Conservation (phyloP, 1,140 invertebrate species). For the Periplaneta americana region DNA sequence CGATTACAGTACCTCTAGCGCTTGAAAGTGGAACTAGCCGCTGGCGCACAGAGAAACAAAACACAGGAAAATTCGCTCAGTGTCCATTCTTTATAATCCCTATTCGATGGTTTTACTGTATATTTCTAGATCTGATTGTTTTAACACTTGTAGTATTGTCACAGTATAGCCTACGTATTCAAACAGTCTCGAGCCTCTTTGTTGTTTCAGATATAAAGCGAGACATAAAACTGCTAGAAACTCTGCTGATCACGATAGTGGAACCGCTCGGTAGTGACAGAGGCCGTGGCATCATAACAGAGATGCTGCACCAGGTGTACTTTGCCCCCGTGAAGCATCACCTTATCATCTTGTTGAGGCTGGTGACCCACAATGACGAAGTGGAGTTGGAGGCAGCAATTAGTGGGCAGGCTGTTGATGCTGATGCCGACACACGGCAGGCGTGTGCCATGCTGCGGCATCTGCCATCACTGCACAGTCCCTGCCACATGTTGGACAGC, state of each 20-base stretch:
- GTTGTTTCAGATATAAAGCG: slow-evolving; percentile 9
- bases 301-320: neutral
- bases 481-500: slow-evolving; percentile 22
- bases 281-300: neutral
- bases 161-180: too few species aligned
- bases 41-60: too few species aligned
- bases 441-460: slow-evolving; percentile 20
- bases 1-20: too few species aligned
- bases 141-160: too few species aligned
- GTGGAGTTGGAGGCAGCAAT: neutral
- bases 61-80: too few species aligned
- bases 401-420: neutral
- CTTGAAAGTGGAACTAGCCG: too few species aligned
- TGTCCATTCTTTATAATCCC: too few species aligned
- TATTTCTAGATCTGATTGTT: too few species aligned
- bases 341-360: slow-evolving; percentile 1
- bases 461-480: slow-evolving; percentile 16
- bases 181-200: too few species aligned
- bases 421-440: slow-evolving; percentile 8
- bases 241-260: neutral
- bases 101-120: too few species aligned
- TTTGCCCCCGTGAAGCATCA: slow-evolving; percentile 6
- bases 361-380: neutral
- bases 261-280: neutral
- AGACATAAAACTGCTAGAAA: slow-evolving; percentile 9